A percentile compares a stretch with the other conserved stretches of the same genome.
Conservation (phyloP, 2,888 invertebrate genomes). For the Lumbricus terrestris region DNA sequence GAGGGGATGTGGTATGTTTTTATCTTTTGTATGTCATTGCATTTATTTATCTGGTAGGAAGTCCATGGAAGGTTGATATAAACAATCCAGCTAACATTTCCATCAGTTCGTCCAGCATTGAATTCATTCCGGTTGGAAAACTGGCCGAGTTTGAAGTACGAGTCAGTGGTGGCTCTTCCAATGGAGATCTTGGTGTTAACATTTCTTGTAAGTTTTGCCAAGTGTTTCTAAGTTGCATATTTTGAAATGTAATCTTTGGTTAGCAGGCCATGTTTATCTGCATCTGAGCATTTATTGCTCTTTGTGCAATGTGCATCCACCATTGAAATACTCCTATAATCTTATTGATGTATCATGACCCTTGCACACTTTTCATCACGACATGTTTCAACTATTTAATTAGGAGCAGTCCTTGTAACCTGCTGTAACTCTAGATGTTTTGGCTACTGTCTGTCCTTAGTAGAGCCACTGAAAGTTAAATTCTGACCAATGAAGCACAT, state of each 20-base stretch:
- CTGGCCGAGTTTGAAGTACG: conserved; percentile 23
- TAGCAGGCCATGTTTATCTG: background rate
- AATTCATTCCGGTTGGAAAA: conserved; percentile 19
- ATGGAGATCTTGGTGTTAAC: background rate
- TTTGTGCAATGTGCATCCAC: background rate
- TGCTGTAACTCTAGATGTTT: no score
- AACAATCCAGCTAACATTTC: conserved; percentile 61
- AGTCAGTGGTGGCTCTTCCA: background rate
- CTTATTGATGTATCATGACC: background rate
- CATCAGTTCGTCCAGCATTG: conserved; percentile 56
- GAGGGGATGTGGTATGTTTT: background rate
- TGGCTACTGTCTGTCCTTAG: no score
- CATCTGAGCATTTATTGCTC: background rate
- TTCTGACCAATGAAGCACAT: no score
- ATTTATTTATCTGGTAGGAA: conserved; percentile 24
- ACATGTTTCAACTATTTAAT: background rate
- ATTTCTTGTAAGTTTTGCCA: background rate
- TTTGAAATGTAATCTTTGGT: background rate
- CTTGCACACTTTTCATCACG: background rate
- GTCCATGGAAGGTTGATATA: conserved; percentile 36
- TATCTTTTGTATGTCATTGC: background rate
- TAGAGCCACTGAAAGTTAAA: no score
- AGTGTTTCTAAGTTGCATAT: background rate
- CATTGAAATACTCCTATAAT: background rate
- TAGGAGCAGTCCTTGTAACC: background rate